phyloP scores from a whole-genome alignment of 2,888 invertebrate species.

The Smittia sp. region DNA sequence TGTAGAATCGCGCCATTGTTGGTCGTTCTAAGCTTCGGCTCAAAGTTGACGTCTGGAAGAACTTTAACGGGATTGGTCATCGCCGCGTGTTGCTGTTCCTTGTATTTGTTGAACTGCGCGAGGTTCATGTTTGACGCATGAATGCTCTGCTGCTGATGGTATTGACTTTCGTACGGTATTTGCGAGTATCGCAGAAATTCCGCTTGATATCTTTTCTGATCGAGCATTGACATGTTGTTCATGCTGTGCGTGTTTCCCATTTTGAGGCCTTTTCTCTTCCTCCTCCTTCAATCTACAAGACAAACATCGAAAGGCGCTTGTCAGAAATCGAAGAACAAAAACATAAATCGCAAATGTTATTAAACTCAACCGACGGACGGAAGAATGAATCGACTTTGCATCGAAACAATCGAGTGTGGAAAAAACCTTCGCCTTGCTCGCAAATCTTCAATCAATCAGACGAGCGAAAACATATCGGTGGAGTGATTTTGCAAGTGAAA shows the following conservation, averaged over 20 bases:
- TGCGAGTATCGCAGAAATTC: conserved; percentile 39
- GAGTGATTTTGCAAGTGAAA: conserved; percentile 19
- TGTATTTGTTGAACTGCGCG: conserved; percentile 19
- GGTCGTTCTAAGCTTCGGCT: conserved; percentile 69
- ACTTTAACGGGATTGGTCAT: conserved; percentile 56
- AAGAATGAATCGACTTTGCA: not conserved
- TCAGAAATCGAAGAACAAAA: conserved; percentile 1
- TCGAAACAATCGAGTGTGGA: not conserved
- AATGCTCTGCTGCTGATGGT: not conserved
- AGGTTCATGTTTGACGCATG: not conserved
- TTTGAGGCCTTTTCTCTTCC: not conserved
- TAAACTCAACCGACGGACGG: conserved; percentile 17
- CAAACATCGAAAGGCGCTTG: conserved; percentile 3
- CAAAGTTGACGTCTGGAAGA: conserved; percentile 65
- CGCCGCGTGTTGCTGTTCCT: not conserved
- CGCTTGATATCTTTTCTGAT: conserved; percentile 21
- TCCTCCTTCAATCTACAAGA: not conserved
- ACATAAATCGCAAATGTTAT: not conserved
- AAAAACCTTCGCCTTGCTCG: not conserved
- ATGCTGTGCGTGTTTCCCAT: conserved; percentile 40
- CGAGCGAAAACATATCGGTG: not conserved
- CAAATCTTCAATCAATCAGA: not conserved
- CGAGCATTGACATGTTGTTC: conserved; percentile 38
- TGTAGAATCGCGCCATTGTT: conserved; percentile 81
- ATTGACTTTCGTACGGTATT: conserved; percentile 36